Conservation (phyloP, 1,140 invertebrate species). For the Orussus abietinus region DNA sequence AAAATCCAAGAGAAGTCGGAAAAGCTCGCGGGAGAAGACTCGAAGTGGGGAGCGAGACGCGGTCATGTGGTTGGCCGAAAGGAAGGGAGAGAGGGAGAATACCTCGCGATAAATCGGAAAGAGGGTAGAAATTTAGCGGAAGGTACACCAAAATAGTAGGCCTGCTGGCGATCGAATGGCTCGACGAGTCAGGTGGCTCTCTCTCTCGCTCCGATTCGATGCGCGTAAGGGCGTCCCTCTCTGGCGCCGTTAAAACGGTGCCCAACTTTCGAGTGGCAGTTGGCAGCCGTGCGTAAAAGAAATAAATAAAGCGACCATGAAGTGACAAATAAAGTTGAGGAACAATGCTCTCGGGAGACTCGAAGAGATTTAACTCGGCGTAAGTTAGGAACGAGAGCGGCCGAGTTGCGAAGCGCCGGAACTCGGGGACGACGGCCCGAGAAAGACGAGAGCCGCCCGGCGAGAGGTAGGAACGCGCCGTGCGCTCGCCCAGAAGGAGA, state of each 20-base stretch:
- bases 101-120: too few relatives aligned
- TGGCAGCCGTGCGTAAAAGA: slow-evolving; percentile 51
- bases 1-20: too few relatives aligned
- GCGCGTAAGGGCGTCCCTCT: slow-evolving; percentile 2
- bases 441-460: slow-evolving; percentile 5
- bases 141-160: slow-evolving; percentile 38
- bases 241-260: slow-evolving; percentile 24
- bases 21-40: too few relatives aligned
- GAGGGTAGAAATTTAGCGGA: slow-evolving; percentile 22
- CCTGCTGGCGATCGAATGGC: slow-evolving; percentile 12
- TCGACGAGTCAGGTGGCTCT: slow-evolving; percentile 14
- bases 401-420: too few relatives aligned
- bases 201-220: slow-evolving; percentile 13
- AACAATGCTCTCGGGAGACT: slow-evolving; percentile 43
- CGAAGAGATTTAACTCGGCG: slow-evolving; percentile 21
- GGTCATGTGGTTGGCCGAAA: too few relatives aligned
- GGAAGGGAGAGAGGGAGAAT: too few relatives aligned
- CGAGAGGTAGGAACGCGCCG: slow-evolving; percentile 23
- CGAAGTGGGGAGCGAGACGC: too few relatives aligned
- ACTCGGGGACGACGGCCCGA: neutral
- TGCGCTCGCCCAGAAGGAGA: slow-evolving; percentile 21
- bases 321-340: slow-evolving; percentile 52
- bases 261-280: slow-evolving; percentile 37
- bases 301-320: slow-evolving; percentile 54
- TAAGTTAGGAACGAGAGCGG: too few relatives aligned